Percentiles rank a stretch among this genome's conserved stretches.
Conservation (phyloP, 2,113 vertebrate species). For the Bungarus multicinctus region DNA sequence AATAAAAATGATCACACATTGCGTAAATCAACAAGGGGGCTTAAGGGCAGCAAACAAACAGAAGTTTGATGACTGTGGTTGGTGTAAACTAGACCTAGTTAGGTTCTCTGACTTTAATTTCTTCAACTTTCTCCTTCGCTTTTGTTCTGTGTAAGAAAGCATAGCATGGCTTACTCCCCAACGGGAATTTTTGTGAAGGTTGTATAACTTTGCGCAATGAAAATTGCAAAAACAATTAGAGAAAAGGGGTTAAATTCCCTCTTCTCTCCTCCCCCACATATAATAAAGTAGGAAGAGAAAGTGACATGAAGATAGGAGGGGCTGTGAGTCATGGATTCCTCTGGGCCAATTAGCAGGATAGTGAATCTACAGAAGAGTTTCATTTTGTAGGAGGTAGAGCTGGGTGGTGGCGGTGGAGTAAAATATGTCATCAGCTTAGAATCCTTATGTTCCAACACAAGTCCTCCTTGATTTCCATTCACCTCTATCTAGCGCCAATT, state of each 20-base stretch:
- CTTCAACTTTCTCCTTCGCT: neutral
- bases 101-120: neutral
- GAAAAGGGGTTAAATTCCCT: neutral
- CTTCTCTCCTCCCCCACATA: neutral
- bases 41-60: neutral
- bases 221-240: neutral
- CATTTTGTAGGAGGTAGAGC: neutral
- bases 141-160: neutral
- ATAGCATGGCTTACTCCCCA: neutral
- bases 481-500: neutral
- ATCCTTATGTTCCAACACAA: neutral
- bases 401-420: neutral
- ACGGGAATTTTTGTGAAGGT: neutral
- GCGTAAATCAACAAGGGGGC: neutral
- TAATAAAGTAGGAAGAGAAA: neutral
- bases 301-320: neutral
- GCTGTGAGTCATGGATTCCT: neutral
- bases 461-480: neutral
- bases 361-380: neutral
- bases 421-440: neutral
- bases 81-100: neutral
- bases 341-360: neutral
- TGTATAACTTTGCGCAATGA: neutral
- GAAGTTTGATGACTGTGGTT: neutral
- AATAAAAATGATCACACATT: neutral